A percentile compares a stretch with the other conserved stretches of the same genome.
Evolutionary conservation across 2,113 vertebrate species (phyloP).

Genomic region (Scophthalmus maximus): DNA sequence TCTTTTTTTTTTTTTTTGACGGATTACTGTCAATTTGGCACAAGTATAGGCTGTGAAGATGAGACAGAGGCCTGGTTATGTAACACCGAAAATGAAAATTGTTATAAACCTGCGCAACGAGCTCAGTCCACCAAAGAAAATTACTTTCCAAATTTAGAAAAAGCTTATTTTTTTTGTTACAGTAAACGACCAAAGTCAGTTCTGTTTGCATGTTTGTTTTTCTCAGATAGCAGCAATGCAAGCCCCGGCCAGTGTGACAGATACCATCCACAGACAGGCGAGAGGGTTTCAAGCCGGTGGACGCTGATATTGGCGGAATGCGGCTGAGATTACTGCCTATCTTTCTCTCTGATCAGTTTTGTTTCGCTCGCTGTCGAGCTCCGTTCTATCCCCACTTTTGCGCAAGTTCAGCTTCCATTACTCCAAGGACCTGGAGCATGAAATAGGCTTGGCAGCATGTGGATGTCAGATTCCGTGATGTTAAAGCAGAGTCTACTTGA

Average conservation of each 20-base stretch:
- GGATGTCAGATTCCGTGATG: slow-evolving; percentile 67
- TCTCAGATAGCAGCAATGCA: slow-evolving; percentile 3
- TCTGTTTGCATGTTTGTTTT: slow-evolving; percentile 8
- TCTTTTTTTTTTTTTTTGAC: slow-evolving; percentile 10
- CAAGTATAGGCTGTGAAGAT: slow-evolving; percentile 26
- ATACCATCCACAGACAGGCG: slow-evolving; percentile 29
- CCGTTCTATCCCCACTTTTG: slow-evolving; percentile 38
- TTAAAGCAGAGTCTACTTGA: slow-evolving; percentile 51
- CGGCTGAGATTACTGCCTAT: slow-evolving; percentile 51
- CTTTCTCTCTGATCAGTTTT: slow-evolving; percentile 56
- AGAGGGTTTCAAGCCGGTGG: slow-evolving; percentile 26
- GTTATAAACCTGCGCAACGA: neutral
- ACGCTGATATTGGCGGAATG: slow-evolving; percentile 58
- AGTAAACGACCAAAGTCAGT: neutral
- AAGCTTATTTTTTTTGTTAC: neutral
- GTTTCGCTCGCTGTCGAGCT: slow-evolving; percentile 42
- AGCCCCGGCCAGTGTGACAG: slow-evolving; percentile 32
- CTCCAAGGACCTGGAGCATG: slow-evolving; percentile 75
- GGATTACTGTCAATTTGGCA: slow-evolving; percentile 32
- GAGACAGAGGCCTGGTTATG: slow-evolving; percentile 20
- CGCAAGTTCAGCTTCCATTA: slow-evolving; percentile 66
- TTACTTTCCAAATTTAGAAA: neutral
- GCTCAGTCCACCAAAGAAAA: neutral
- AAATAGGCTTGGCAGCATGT: slow-evolving; percentile 75
- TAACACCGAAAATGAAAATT: slow-evolving; percentile 34